Evolutionary conservation across 2,113 vertebrate species (phyloP), one percentile per base, ranked within the genome.

Genomic region (Craseonycteris thonglongyai): DNA sequence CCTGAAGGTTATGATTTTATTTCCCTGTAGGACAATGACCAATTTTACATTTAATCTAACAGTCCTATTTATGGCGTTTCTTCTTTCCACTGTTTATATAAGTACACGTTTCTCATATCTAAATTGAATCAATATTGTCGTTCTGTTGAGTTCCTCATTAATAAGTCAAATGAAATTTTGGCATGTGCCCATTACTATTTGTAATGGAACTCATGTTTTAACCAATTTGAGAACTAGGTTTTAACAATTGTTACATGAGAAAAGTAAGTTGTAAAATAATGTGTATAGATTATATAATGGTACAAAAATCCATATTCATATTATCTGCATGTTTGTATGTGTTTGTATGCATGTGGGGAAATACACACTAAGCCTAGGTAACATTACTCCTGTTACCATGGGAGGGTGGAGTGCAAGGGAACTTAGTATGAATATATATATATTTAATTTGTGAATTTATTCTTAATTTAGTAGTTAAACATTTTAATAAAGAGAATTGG

Each of bases 1-100:
- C 12, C 35, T 12, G 78, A 65, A 91, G 63, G 83, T 90, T 86
- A 79, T 89, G 47, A 45, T 76, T 97, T 94, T 93, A 87, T 96
- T 96, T 92, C 84, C 88, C 69, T 65, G 30, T 83, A 92, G 93
- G 88, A 78, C 30, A 75, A 51, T 90, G 93, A 71, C 10, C 8
- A 75, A 26, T 45, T 93, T 91, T 68, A 85, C 49, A 47, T 95
- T 93, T 82, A 94, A 86, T 78, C 49, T 82, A 89, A 14, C 4
- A 63, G 10, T 88, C 11, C 82, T 92, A 89, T 33, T 80, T 72
- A 51, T 69, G 38, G 21, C 21, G 45, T 68, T 86, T 12, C 51
- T 22, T 71, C n/a, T n/a, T 84, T 81, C 30, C 16, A 42, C 35
- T 33, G 2, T 88, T 90, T 61, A 65, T 65, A 59, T 76, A 93